Evolutionary conservation across 2,888 invertebrate genomes (phyloP).

Genomic region (Euproctis similis): DNA sequence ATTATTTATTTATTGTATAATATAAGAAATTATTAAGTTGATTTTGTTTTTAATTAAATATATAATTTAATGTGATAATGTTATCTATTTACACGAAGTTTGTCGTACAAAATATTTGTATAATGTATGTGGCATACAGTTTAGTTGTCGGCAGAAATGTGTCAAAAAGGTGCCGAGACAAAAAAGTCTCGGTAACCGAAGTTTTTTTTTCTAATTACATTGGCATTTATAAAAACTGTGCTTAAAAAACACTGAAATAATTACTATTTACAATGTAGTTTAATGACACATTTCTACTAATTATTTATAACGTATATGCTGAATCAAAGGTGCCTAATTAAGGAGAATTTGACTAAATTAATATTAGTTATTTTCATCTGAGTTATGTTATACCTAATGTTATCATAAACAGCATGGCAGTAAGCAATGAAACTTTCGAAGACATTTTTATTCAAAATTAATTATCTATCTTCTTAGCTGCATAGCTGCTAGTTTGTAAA

Average conservation of each 20-base stretch:
- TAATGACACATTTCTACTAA: constrained; percentile 33
- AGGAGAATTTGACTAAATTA: constrained; percentile 19
- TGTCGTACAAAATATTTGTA: constrained; percentile 58
- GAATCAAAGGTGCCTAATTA: constrained; percentile 63
- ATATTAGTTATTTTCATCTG: too few relatives aligned
- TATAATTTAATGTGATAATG: constrained; percentile 32
- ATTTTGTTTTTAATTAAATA: constrained; percentile 8
- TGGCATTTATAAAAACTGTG: too few relatives aligned
- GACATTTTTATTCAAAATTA: too few relatives aligned
- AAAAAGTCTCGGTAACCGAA: too few relatives aligned
- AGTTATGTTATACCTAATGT: too few relatives aligned
- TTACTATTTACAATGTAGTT: constrained; percentile 3
- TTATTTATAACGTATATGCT: constrained; percentile 37
- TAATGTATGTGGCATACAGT: constrained; percentile 41
- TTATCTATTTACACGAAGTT: constrained; percentile 23
- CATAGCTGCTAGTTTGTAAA: too few relatives aligned
- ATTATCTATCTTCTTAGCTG: too few relatives aligned
- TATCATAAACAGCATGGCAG: too few relatives aligned
- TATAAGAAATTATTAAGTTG: too few relatives aligned
- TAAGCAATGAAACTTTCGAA: too few relatives aligned
- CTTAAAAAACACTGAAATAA: constrained; percentile 1
- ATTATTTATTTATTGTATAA: constrained; percentile 9
- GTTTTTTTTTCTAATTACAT: neutral
- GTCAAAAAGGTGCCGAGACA: constrained; percentile 19
- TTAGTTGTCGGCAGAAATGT: constrained; percentile 19